Evolutionary conservation across 2,113 vertebrate species (phyloP), one percentile per base, ranked within the genome.

Genomic region (Naja naja): DNA sequence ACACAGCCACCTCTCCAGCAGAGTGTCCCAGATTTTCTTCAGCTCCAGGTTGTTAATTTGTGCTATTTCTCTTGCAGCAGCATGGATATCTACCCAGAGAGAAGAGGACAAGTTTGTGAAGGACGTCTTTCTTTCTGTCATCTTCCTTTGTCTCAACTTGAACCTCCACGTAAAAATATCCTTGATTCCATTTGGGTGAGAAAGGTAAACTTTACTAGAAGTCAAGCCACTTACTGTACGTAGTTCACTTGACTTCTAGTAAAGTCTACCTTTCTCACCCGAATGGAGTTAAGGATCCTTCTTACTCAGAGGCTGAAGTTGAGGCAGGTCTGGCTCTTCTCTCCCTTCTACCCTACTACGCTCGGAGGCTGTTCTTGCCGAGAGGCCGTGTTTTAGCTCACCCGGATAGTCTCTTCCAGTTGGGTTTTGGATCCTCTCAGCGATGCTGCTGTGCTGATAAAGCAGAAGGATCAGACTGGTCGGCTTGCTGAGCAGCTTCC

Each of bases 1-100:
- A 92, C 98, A 99, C 86, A 99, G 97, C 99, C 99, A 99, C 87
- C 99, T 99, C 92, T 99, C 98, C 95, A 99, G 95, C 91, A 99
- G 96, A 90, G 98, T 97, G 90, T 98, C 98, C 92, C 98, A 97
- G 52, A 99, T 98, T 96, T 99, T 99, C 52, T 98, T 96, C 94
- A 99, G 97, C 91, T 99, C 98, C 94, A 99, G 94, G 20, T 97
- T 95, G 89, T 99, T 99, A 87, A 99, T 98, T 94, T 98, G 94
- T 0, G 99, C 98, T 54, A 99, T 98, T 96, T 99, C 98, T 95
- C 98, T 98, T 4, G 98, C 98, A 52, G 98, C 98, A 4, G 90
- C 91, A 0, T 99, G 99, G 95, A 99, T 98, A 95, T 99, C 99
- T 99, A 90, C 10, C 95, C 81, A 92, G 25, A 95, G 0, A 60